phyloP scores from a whole-genome alignment of 2,888 invertebrate species.

The Xylota sylvarum region DNA sequence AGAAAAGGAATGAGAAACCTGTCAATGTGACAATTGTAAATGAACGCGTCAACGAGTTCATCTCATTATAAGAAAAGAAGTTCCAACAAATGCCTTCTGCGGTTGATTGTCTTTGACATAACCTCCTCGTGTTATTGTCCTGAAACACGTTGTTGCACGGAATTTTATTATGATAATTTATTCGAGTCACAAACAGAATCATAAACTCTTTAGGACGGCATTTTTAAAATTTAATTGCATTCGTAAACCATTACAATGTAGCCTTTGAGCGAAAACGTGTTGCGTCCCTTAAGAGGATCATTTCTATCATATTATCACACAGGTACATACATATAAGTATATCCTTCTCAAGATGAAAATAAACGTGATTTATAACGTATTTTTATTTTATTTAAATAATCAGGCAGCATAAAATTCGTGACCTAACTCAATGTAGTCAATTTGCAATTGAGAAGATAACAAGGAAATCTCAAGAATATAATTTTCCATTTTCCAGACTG shows the following conservation, averaged over 20 bases:
- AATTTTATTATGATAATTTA: constrained; percentile 31
- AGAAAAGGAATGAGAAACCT: constrained; percentile 41
- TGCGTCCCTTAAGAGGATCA: constrained; percentile 65
- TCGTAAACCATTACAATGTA: constrained; percentile 71
- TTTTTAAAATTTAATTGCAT: constrained; percentile 61
- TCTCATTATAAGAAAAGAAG: constrained; percentile 54
- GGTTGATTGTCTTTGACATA: constrained; percentile 66
- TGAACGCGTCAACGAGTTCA: constrained; percentile 55
- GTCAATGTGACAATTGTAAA: constrained; percentile 70
- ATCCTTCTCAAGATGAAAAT: constrained; percentile 44
- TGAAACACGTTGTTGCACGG: constrained; percentile 70
- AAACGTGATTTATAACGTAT: constrained; percentile 68
- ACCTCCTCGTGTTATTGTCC: constrained; percentile 63
- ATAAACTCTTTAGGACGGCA: not conserved
- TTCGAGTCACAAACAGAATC: constrained; percentile 25
- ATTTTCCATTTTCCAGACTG: constrained; percentile 29
- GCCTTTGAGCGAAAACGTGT: constrained; percentile 67
- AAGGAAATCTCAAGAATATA: constrained; percentile 31
- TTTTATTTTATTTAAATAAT: constrained; percentile 49
- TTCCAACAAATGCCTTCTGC: constrained; percentile 63
- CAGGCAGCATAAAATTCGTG: constrained; percentile 30
- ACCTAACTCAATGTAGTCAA: constrained; percentile 70
- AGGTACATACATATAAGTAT: constrained; percentile 1
- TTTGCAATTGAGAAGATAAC: constrained; percentile 60
- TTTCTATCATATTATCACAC: constrained; percentile 56